These are phyloP conservation scores for Mesocricetus auratus DNA, from an alignment of 2,113 vertebrate genomes.

Conservation along the genomic window DNA sequence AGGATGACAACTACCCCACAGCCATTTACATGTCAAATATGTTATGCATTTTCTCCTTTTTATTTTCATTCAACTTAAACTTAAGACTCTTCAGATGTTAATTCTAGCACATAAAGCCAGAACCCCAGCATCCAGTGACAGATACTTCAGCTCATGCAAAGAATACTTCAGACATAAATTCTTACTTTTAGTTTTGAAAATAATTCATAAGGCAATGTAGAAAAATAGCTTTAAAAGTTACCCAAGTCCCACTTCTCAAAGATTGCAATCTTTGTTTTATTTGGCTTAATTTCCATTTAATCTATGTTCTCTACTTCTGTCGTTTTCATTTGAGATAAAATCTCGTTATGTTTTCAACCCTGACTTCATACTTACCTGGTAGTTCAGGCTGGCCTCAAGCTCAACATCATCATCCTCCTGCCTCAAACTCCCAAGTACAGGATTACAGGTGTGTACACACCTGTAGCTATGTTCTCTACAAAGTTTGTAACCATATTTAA, in stretches of 20 bases:
- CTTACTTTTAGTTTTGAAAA: slow-evolving; percentile 22
- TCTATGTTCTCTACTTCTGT: background rate
- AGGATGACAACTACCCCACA: background rate
- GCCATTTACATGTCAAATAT: background rate
- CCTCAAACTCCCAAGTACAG: too few relatives aligned
- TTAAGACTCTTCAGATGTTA: background rate
- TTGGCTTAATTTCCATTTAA: background rate
- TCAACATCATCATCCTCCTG: background rate
- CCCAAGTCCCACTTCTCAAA: background rate
- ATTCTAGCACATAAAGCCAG: background rate
- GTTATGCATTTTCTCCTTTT: background rate
- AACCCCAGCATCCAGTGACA: background rate
- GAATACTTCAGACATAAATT: background rate
- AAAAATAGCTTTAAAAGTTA: slow-evolving; percentile 10
- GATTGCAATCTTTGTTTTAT: background rate
- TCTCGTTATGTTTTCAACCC: background rate
- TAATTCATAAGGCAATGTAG: background rate
- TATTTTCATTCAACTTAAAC: background rate
- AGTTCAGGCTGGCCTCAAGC: background rate
- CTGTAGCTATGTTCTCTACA: background rate
- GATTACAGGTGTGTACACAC: background rate
- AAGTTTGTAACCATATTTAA: background rate
- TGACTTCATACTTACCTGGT: background rate
- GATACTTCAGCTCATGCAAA: background rate
- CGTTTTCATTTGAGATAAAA: background rate